Evolutionary conservation across 2,888 invertebrate genomes (phyloP).

Genomic region (Philopedon plagiatum): DNA sequence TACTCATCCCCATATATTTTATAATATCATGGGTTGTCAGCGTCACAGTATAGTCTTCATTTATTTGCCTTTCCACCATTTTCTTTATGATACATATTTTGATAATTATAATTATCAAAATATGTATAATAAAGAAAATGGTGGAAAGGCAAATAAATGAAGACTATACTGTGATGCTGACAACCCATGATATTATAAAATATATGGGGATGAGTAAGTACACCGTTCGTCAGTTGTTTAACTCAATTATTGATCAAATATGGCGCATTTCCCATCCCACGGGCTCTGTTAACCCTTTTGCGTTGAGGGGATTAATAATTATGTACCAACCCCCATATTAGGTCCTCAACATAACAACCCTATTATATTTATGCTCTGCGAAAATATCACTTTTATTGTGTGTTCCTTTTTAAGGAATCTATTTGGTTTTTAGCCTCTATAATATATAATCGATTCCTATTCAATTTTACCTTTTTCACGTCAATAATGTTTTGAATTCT

Average conservation of each 20-base stretch:
- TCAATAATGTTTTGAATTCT: constrained; percentile 46
- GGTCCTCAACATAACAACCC: constrained; percentile 66
- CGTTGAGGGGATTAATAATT: constrained; percentile 68
- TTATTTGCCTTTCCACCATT: constrained; percentile 6
- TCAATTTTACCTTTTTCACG: constrained; percentile 53
- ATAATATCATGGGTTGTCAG: constrained; percentile 54
- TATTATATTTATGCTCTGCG: constrained; percentile 65
- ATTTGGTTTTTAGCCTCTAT: constrained; percentile 58
- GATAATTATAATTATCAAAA: not conserved
- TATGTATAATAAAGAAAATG: not conserved
- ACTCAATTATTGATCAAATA: constrained; percentile 71
- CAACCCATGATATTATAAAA: constrained; percentile 56
- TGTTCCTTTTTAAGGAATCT: constrained; percentile 59
- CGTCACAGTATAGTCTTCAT: constrained; percentile 52
- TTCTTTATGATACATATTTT: not conserved
- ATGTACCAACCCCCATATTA: constrained; percentile 68
- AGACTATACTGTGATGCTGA: constrained; percentile 52
- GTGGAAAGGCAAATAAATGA: constrained; percentile 23
- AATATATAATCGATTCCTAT: constrained; percentile 56
- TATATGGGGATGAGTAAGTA: constrained; percentile 63
- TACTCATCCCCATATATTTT: constrained; percentile 61
- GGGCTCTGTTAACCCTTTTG: constrained; percentile 69
- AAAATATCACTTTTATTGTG: constrained; percentile 62
- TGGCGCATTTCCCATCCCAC: constrained; percentile 69
- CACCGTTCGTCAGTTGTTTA: constrained; percentile 69